A percentile compares a stretch with the other conserved stretches of the same genome.
phyloP scores from a whole-genome alignment of 2,888 invertebrate genomes.

The Scaptomyza tumidula region DNA sequence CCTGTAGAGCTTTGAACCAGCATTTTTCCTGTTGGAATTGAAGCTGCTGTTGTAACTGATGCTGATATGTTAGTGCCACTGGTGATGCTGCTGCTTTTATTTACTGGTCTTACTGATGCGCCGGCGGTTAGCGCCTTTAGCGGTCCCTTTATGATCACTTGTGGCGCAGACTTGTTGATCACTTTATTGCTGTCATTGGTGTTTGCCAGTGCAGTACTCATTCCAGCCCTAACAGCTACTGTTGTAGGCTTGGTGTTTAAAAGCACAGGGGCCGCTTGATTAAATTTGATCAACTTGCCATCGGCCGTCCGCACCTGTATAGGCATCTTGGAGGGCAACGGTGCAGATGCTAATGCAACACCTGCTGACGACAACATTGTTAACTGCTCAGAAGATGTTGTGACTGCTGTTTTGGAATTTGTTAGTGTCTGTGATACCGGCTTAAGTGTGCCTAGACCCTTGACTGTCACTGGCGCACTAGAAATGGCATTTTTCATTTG shows the following conservation, averaged over 20 bases:
- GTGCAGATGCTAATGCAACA: background rate
- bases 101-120: constrained; percentile 34
- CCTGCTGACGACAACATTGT: constrained; percentile 1
- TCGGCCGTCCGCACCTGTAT: constrained; percentile 69
- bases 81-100: constrained; percentile 8
- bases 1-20: constrained; percentile 75
- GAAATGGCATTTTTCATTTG: constrained; percentile 48
- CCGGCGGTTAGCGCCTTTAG: constrained; percentile 41
- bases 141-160: constrained; percentile 59
- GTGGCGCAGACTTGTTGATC: constrained; percentile 46
- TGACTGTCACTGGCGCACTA: constrained; percentile 37
- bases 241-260: constrained; percentile 53
- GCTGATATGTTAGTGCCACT: constrained; percentile 16
- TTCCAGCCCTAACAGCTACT: constrained; percentile 15
- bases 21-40: constrained; percentile 63
- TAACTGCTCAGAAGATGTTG: background rate
- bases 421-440: background rate
- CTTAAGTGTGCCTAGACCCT: constrained; percentile 34
- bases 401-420: background rate
- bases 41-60: constrained; percentile 11
- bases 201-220: constrained; percentile 8
- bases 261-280: constrained; percentile 47
- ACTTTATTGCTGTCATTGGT: constrained; percentile 32
- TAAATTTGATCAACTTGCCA: constrained; percentile 70
- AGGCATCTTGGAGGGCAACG: constrained; percentile 35